phyloP scores from a whole-genome alignment of 2,888 invertebrate genomes.

The Drosophila emarginata region DNA sequence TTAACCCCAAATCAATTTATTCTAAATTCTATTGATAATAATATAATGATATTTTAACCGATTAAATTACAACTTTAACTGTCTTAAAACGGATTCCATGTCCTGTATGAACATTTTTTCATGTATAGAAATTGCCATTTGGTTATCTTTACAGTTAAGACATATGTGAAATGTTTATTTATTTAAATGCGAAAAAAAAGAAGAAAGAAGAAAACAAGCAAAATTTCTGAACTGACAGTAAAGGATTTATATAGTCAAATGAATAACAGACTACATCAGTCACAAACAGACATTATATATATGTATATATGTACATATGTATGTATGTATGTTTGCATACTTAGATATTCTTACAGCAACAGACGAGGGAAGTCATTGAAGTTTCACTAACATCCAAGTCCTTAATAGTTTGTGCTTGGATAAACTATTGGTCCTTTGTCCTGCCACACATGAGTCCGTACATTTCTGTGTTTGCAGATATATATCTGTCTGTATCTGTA shows the following conservation, averaged over 20 bases:
- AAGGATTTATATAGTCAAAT: constrained; percentile 18
- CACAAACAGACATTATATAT: constrained; percentile 7
- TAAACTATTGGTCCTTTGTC: background rate
- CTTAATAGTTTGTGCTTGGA: constrained; percentile 1
- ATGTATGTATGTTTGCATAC: background rate
- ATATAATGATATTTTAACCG: too few species aligned
- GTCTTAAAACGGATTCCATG: too few species aligned
- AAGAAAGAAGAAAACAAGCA: background rate
- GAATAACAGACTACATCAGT: constrained; percentile 9
- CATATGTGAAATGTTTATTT: background rate
- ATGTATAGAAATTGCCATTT: background rate
- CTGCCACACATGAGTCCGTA: background rate
- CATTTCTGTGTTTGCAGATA: background rate
- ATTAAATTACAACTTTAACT: too few species aligned
- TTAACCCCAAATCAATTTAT: too few species aligned
- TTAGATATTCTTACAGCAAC: background rate
- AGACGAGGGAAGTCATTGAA: constrained; percentile 4
- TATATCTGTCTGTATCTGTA: background rate
- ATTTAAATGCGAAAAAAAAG: background rate
- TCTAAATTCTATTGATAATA: too few species aligned
- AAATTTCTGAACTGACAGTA: constrained; percentile 16
- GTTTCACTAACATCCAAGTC: background rate
- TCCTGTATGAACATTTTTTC: background rate
- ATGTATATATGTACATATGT: background rate
- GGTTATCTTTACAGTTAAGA: background rate